These are phyloP conservation scores for Therioaphis trifolii DNA, from an alignment of 2,888 invertebrate species.

Conservation along the genomic window DNA sequence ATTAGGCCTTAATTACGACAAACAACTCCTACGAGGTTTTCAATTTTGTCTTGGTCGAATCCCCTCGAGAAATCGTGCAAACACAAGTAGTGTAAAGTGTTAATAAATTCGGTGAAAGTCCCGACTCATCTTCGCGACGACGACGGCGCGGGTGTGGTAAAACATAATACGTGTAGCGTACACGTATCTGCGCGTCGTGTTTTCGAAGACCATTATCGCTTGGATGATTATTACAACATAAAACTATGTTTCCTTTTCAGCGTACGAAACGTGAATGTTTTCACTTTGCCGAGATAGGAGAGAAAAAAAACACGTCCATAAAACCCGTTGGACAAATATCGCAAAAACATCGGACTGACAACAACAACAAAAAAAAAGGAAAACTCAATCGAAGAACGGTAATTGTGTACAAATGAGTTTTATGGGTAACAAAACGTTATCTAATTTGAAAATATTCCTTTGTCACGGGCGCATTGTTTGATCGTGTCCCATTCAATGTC, in stretches of 20 bases:
- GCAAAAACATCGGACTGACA: background rate
- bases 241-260: background rate
- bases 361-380: no score
- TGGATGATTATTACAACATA: background rate
- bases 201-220: background rate
- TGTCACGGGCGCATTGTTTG: background rate
- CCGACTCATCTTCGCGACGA: background rate
- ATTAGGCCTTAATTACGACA: background rate
- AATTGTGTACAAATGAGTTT: constrained; percentile 5
- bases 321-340: background rate
- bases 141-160: background rate
- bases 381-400: background rate
- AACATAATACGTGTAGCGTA: background rate
- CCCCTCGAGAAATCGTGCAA: constrained; percentile 6
- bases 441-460: constrained; percentile 11
- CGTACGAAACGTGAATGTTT: background rate
- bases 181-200: background rate
- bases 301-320: background rate
- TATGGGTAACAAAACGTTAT: background rate
- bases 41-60: background rate
- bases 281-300: background rate
- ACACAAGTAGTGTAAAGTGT: background rate
- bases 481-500: background rate
- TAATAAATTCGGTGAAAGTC: constrained; percentile 37
- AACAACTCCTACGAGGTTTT: background rate